Evolutionary conservation across 2,797 vertebrate species (phyloP), one percentile per base, ranked within the genome.

Genomic region (Microhierax caerulescens): DNA sequence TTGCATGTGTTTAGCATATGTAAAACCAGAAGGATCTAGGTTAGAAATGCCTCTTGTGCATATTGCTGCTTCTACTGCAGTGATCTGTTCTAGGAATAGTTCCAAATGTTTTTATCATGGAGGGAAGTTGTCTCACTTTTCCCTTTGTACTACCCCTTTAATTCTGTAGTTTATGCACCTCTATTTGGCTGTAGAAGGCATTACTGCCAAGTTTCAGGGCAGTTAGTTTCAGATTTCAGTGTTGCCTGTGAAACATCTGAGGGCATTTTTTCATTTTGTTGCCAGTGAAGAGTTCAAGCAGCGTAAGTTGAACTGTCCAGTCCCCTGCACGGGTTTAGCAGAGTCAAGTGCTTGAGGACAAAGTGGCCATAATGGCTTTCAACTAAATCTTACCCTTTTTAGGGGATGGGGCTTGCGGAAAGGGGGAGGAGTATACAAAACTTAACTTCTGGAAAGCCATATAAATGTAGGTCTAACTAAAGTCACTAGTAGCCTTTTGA

Each of bases 21-120:
- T 86, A 92, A 53, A 90, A 87, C 3, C 37, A 60, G 91, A 95
- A 83, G 39, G 80, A 80, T 93, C 77, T 88, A 79, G 92, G 54
- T 91, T 92, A 89, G 43, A 79, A 93, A 53, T 72, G 61, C n/a
- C 54, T 85, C 45, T 7, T 88, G 85, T 92, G 67, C 74, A 16
- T 78, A 56, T 73, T 74, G 89, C 79, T 93, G 63, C 93, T 85
- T 92, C 59, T 60, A 1, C 47, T 86, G 61, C 74, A 81, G 47
- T 30, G 80, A 51, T 68, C 53, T 61, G 25, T 69, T 68, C 74
- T 67, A 87, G 93, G 83, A 92, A 16, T 60, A 15, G 17, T 70
- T 94, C 94, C 76, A 88, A 76, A n/a, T 43, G 32, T 28, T 69
- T 87, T 91, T 75, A 17, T 48, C 37, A 7, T 12, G 57, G 61